A percentile compares a stretch with the other conserved stretches of the same genome.
Evolutionary conservation across 1,140 invertebrate genomes (phyloP).

Genomic region (Holotrichia oblita): DNA sequence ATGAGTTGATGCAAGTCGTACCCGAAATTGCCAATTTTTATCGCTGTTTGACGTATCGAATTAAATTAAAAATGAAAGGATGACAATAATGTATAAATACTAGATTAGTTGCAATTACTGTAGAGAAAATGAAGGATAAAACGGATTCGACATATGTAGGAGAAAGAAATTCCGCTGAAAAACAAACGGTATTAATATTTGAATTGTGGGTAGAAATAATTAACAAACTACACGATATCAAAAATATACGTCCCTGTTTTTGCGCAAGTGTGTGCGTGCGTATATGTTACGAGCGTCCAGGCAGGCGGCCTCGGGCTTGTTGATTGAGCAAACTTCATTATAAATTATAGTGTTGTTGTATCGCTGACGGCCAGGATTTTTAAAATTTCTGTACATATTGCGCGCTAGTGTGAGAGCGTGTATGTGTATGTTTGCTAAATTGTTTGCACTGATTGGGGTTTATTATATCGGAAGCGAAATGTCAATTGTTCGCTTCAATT

Average conservation of each 20-base stretch:
- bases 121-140: background rate
- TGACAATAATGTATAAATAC: no score
- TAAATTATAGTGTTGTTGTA: conserved; percentile 43
- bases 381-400: conserved; percentile 42
- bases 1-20: background rate
- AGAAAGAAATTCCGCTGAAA: conserved; percentile 12
- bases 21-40: background rate
- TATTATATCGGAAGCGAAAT: conserved; percentile 39
- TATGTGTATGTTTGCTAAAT: conserved; percentile 21
- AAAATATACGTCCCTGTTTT: conserved; percentile 27
- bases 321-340: conserved; percentile 42
- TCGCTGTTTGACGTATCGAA: background rate
- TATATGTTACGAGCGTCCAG: background rate
- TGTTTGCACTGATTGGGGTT: conserved; percentile 41
- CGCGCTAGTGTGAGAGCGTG: conserved; percentile 1
- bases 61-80: no score
- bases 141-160: background rate
- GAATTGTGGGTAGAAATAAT: conserved; percentile 38
- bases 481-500: conserved; percentile 31
- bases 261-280: conserved; percentile 2
- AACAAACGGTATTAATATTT: conserved; percentile 39
- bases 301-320: conserved; percentile 32
- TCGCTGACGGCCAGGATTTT: conserved; percentile 42
- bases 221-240: conserved; percentile 39
- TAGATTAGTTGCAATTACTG: no score